phyloP scores from a whole-genome alignment of 2,888 invertebrate species.

The Mellilla xanthometata region DNA sequence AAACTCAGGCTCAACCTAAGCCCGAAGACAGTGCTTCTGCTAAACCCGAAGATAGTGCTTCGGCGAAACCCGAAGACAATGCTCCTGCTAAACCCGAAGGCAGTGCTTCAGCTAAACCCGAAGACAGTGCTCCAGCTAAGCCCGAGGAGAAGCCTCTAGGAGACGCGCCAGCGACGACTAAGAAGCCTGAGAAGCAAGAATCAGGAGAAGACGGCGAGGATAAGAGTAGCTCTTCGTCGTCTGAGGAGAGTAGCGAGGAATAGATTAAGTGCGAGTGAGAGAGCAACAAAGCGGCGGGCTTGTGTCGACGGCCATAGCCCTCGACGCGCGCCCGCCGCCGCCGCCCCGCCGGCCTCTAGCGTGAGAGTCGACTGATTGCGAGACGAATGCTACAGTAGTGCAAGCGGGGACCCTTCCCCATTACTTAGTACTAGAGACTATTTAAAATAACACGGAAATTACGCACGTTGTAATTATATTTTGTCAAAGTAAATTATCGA shows the following conservation, averaged over 20 bases:
- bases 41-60: too few species aligned
- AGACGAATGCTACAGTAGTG: constrained; percentile 43
- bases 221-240: constrained; percentile 41
- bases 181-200: constrained; percentile 31
- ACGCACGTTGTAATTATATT: constrained; percentile 75
- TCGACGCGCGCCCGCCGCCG: constrained; percentile 77
- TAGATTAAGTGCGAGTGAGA: constrained; percentile 56
- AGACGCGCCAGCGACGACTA: constrained; percentile 31
- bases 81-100: background rate
- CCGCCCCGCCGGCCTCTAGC: constrained; percentile 33
- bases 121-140: background rate
- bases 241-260: constrained; percentile 52
- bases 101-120: background rate
- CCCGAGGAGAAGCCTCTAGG: constrained; percentile 7
- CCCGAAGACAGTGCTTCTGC: background rate
- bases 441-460: constrained; percentile 74
- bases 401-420: constrained; percentile 45
- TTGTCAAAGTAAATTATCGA: constrained; percentile 78
- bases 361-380: constrained; percentile 41
- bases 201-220: constrained; percentile 54
- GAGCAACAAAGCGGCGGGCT: constrained; percentile 63
- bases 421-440: constrained; percentile 72
- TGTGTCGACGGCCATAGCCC: constrained; percentile 79
- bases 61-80: constrained; percentile 13
- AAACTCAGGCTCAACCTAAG: too few species aligned